Evolutionary conservation across 2,888 invertebrate species (phyloP), one percentile per base, ranked within the genome.

Genomic region (Nomada hirtipes): DNA sequence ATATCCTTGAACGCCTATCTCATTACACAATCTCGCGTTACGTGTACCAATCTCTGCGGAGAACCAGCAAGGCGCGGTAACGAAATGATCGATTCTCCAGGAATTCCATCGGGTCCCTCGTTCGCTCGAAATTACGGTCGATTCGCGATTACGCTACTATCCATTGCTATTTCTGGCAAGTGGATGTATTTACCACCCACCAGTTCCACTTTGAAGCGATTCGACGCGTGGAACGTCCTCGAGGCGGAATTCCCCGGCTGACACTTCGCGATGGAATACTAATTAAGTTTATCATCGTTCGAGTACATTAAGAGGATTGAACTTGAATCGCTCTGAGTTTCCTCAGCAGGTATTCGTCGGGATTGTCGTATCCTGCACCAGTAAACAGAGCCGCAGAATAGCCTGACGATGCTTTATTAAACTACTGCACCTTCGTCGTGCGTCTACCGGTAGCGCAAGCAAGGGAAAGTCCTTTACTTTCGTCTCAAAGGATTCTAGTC

Each of bases 1-100:
- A 44, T 55, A 44, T 70, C 75, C 83, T 73, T 76, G 84, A 79
- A 76, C 64, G 67, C 76, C 55, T 64, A 74, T 82, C 86, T 77
- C 52, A 85, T 86, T 85, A 78, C 23, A 72, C 80, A 86, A 86
- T 84, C 85, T 72, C 13, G 47, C 29, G 69, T 86, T 86, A 78
- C 76, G 84, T 67, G 75, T 23, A 36, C 79, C 79, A 61, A 79
- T 79, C 79, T 79, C 76, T 76, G 79, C 65, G 36, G 69, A 64
- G 3, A n/a, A 11, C 11, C 29, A 18, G 23, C 64, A 18, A 59
- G 74, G 70, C 71, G 61, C 29, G 55, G 74, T 75, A 42, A 47
- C 59, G 26, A 29, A 63, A 67, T 50, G 65, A 82, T 77, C 74
- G 71, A 78, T 82, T 15, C 63, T 13, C 42, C 13, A 13, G 13